These are phyloP conservation scores for Enoplosus armatus DNA, from an alignment of 2,797 vertebrate genomes.

Conservation along the genomic window DNA sequence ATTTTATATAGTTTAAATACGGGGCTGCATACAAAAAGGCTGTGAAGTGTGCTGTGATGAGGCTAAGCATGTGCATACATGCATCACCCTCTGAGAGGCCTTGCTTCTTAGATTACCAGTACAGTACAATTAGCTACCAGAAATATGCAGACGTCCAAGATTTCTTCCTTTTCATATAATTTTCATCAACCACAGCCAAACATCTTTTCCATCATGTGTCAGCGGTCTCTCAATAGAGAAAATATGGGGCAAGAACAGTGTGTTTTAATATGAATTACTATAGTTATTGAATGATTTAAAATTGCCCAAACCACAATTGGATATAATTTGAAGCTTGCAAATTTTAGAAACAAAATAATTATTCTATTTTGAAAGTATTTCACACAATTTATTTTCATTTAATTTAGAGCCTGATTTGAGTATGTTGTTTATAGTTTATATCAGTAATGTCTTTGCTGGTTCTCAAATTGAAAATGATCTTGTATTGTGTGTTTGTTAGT, in stretches of 20 bases:
- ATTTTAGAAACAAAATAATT: constrained; percentile 41
- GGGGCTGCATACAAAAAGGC: neutral
- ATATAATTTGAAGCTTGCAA: constrained; percentile 41
- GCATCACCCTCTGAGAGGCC: neutral
- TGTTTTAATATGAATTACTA: constrained; percentile 45
- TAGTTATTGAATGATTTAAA: constrained; percentile 37
- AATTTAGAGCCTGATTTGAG: constrained; percentile 17
- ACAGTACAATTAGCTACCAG: constrained; percentile 15
- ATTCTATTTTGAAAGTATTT: constrained; percentile 55
- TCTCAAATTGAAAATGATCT: neutral
- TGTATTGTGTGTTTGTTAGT: neutral
- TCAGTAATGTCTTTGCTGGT: neutral
- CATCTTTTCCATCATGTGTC: constrained; percentile 37
- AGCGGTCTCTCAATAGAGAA: constrained; percentile 19
- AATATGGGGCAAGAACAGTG: constrained; percentile 20
- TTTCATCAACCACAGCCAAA: constrained; percentile 25
- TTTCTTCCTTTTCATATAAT: neutral
- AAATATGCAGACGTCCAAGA: constrained; percentile 38
- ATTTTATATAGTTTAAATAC: constrained; percentile 2
- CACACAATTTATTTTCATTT: constrained; percentile 37
- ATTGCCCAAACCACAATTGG: constrained; percentile 58
- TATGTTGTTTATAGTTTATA: constrained; percentile 20
- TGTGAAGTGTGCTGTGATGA: constrained; percentile 1
- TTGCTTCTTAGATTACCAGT: constrained; percentile 12
- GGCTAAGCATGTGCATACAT: constrained; percentile 3